Percentiles rank a stretch among this genome's conserved stretches.
Evolutionary conservation across 2,113 vertebrate species (phyloP).

Genomic region (Pseudorhombus dupliciocellatus): DNA sequence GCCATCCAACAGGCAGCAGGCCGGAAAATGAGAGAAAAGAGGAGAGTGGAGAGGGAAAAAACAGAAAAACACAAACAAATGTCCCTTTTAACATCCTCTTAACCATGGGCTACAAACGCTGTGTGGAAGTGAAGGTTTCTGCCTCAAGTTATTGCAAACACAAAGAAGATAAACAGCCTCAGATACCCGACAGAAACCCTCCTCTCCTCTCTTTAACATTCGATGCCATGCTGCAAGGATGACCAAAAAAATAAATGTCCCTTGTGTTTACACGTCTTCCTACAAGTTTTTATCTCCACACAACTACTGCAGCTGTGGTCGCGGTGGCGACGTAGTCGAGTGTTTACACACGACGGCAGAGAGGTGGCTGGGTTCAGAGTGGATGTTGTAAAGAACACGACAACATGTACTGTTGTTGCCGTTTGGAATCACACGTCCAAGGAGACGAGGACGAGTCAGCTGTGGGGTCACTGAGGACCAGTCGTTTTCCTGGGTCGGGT

Average conservation of each 20-base stretch:
- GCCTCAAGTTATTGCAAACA: slow-evolving; percentile 59
- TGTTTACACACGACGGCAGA: too few relatives aligned
- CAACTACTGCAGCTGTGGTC: background rate
- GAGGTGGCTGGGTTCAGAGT: too few relatives aligned
- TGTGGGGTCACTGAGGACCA: too few relatives aligned
- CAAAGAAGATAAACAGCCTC: slow-evolving; percentile 54
- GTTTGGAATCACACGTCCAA: too few relatives aligned
- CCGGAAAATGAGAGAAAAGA: slow-evolving; percentile 65
- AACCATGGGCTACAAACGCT: slow-evolving; percentile 59
- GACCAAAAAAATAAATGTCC: background rate
- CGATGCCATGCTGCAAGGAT: slow-evolving; percentile 11
- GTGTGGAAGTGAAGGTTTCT: slow-evolving; percentile 43
- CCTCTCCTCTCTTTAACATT: slow-evolving; percentile 43
- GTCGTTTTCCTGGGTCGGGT: too few relatives aligned
- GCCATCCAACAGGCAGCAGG: slow-evolving; percentile 74
- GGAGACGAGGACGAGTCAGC: too few relatives aligned
- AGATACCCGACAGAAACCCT: background rate
- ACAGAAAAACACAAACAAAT: slow-evolving; percentile 40
- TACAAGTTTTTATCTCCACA: background rate
- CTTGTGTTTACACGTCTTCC: background rate
- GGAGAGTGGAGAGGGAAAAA: slow-evolving; percentile 22
- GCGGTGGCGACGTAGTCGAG: background rate
- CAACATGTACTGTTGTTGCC: too few relatives aligned
- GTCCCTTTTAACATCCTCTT: slow-evolving; percentile 64
- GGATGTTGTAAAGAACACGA: too few relatives aligned